phyloP scores from a whole-genome alignment of 2,797 vertebrate species.

The Hirundo rustica region DNA sequence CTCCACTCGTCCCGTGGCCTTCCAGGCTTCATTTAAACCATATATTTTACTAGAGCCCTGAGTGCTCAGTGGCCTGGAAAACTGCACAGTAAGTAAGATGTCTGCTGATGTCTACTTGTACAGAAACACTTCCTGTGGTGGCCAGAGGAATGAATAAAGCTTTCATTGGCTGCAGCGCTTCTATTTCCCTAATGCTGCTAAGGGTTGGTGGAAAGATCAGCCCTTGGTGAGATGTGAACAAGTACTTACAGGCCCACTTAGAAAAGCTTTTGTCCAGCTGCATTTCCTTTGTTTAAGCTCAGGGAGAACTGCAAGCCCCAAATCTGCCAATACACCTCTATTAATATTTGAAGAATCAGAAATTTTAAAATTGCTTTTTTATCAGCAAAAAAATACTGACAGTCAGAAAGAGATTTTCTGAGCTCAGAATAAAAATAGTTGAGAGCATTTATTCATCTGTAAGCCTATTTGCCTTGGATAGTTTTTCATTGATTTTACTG shows the following conservation, averaged over 20 bases:
- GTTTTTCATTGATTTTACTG: slow-evolving; percentile 55
- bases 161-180: neutral
- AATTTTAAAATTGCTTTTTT: neutral
- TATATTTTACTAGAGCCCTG: neutral
- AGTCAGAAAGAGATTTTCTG: slow-evolving; percentile 42
- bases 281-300: neutral
- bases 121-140: neutral
- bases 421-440: slow-evolving; percentile 65
- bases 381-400: slow-evolving; percentile 50
- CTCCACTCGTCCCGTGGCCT: neutral
- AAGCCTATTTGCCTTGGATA: slow-evolving; percentile 52
- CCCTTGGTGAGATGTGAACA: neutral
- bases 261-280: slow-evolving; percentile 6
- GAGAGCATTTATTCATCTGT: slow-evolving; percentile 51
- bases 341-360: slow-evolving; percentile 60
- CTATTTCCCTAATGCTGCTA: neutral
- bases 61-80: neutral
- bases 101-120: neutral
- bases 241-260: neutral
- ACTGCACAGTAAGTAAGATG: neutral
- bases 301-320: neutral
- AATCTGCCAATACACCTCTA: neutral
- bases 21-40: neutral
- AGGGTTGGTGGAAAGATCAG: neutral
- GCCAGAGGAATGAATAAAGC: neutral